Conservation (phyloP, 2,113 vertebrate species). For the Oreochromis tanganicae region DNA sequence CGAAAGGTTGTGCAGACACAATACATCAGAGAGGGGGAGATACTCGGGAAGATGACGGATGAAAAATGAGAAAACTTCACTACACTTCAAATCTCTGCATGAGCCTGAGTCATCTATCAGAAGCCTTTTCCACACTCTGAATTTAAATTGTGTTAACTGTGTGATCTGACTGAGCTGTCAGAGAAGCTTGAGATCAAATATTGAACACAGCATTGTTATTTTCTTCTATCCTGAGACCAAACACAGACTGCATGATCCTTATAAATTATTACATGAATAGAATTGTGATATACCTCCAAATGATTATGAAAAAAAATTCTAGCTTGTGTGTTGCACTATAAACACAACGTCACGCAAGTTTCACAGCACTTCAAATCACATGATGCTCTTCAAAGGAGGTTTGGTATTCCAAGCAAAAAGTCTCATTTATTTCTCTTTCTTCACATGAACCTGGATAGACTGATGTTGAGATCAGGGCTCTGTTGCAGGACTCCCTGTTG, state of each 20-base stretch:
- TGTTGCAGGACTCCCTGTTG: background rate
- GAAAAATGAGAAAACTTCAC: background rate
- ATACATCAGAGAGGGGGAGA: background rate
- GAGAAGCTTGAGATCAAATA: background rate
- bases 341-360: background rate
- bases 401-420: background rate
- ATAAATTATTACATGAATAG: background rate
- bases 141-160: background rate
- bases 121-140: background rate
- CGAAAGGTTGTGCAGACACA: background rate
- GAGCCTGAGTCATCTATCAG: background rate
- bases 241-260: background rate
- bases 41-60: accelerated
- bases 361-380: background rate
- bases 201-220: background rate
- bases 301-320: background rate
- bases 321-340: background rate
- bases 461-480: background rate
- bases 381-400: background rate
- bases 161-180: background rate
- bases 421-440: background rate
- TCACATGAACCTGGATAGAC: background rate
- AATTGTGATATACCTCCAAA: background rate
- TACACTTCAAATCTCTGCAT: background rate
- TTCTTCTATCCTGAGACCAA: background rate